Conservation (phyloP, 1,140 invertebrate species). For the Saccostrea cuccullata region DNA sequence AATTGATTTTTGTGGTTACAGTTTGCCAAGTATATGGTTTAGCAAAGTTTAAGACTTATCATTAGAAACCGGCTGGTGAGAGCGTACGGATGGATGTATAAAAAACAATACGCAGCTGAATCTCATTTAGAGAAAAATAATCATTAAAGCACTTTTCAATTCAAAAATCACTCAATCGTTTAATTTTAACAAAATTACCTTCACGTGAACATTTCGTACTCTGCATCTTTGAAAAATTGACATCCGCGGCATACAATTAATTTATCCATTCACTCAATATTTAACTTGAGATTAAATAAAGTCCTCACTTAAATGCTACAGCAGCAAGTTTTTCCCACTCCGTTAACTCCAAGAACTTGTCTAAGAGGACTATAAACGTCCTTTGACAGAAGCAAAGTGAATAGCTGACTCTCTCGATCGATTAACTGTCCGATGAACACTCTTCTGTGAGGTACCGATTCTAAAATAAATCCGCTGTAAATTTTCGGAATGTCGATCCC, state of each 20-base stretch:
- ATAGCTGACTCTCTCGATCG: neutral
- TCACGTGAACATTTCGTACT: neutral
- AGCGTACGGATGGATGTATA: neutral
- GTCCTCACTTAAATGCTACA: neutral
- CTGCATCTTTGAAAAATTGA: neutral
- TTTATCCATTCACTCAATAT: neutral
- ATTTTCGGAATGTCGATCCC: neutral
- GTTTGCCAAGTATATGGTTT: neutral
- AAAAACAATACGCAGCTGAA: neutral
- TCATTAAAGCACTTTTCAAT: neutral
- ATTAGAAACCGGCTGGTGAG: neutral
- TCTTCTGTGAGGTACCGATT: neutral
- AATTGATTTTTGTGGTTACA: constrained; percentile 8
- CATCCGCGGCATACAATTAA: neutral
- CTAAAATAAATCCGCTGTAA: constrained; percentile 11
- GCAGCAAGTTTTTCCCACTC: neutral
- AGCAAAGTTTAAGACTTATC: neutral
- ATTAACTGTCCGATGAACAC: neutral
- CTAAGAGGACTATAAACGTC: neutral
- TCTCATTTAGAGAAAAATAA: neutral
- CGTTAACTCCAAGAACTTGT: constrained; percentile 16
- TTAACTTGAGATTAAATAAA: neutral
- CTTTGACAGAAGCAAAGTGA: constrained; percentile 17
- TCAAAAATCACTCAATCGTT: constrained; percentile 3
- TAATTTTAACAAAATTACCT: neutral